Evolutionary conservation across 2,797 vertebrate genomes (phyloP), one percentile per base, ranked within the genome.

Genomic region (Chaenodraco wilsoni): DNA sequence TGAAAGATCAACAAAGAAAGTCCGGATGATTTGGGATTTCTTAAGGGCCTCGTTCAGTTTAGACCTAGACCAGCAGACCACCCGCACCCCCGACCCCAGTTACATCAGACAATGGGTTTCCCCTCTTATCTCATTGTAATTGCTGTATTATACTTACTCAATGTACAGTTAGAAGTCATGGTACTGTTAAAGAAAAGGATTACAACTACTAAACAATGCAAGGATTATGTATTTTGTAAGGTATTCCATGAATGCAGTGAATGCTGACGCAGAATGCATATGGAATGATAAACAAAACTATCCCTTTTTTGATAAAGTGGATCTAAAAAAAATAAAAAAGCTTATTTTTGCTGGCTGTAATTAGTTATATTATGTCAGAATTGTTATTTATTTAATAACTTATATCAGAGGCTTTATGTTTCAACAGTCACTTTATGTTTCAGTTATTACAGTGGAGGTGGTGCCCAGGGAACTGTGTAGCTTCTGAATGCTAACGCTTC

Each of bases 161-260:
- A 78, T 92, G 87, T 91, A 92, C 91, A 93, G 90, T 87, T 89
- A 86, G 65, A 89, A 83, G 83, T 92, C 89, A 89, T 82, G 80
- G 93, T 94, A 94, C 94, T 95, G 92, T 94, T 91, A 92, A 91
- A 79, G 78, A 49, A 82, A 90, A 82, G 55, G 80, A 84, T 76
- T 85, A 89, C 78, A 79, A 85, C 79, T 72, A 90, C 84, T 82
- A 84, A 91, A 80, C 84, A 83, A 91, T 92, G 90, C 87, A 91
- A 94, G 88, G 88, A 88, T 91, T 89, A 89, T 90, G 54, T 87
- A 91, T 93, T 93, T 91, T 90, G 54, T 91, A 88, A 90, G 79
- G 76, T 91, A 85, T 91, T 91, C 79, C 84, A 83, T 84, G 78
- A 90, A 88, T 90, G 87, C 85, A 89, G 78, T 87, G 85, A 92